These are phyloP conservation scores for Nothocercus nigrocapillus DNA, from an alignment of 2,113 vertebrate genomes.

Conservation along the genomic window DNA sequence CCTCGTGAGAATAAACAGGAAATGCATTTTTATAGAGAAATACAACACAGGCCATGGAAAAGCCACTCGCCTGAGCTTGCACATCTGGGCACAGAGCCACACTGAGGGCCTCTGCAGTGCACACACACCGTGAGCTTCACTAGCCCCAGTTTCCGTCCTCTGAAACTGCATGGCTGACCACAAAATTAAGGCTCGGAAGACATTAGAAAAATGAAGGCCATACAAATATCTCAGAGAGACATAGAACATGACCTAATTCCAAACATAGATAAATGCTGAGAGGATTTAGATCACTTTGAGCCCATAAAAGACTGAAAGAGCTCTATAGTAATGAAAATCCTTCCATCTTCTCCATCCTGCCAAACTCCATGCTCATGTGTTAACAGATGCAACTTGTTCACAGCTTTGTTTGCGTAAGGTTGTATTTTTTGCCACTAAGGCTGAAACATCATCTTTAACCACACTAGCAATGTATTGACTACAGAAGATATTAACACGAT, in stretches of 20 bases:
- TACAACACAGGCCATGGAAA: background rate
- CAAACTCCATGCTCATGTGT: background rate
- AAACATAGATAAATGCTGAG: background rate
- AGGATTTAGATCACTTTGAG: slow-evolving; percentile 36
- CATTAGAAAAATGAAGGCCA: background rate
- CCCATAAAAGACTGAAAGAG: slow-evolving; percentile 31
- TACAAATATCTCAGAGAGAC: background rate
- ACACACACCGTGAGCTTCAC: background rate
- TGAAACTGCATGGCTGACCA: background rate
- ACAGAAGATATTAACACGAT: background rate
- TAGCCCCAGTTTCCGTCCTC: background rate
- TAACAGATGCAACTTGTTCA: background rate
- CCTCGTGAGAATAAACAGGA: background rate
- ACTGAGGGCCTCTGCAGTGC: accelerated
- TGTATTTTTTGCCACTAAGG: background rate
- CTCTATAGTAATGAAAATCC: slow-evolving; percentile 54
- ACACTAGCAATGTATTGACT: background rate
- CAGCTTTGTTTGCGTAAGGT: background rate
- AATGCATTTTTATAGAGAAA: background rate
- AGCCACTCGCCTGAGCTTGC: accelerated
- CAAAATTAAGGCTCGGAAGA: background rate
- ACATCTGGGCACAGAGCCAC: background rate
- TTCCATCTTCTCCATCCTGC: background rate
- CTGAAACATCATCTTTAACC: background rate
- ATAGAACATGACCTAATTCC: slow-evolving; percentile 4